Evolutionary conservation across 37 sponge, comb jelly and placozoan species (phyloP).

Genomic region (Sycon ciliatum): DNA sequence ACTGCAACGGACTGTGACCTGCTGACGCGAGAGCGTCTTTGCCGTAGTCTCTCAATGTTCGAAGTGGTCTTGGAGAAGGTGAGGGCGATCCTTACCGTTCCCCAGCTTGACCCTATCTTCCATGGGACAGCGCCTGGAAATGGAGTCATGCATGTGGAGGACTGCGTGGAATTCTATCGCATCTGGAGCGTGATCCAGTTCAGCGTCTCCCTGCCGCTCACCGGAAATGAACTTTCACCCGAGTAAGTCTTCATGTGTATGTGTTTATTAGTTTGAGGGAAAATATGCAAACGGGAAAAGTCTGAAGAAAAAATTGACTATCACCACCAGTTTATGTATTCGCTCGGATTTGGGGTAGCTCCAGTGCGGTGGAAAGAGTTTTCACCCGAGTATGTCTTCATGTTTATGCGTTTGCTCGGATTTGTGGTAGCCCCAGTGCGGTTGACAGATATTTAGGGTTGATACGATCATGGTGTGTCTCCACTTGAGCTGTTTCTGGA

Average conservation of each 20-base stretch:
- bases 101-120: slow-evolving; percentile 46
- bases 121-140: slow-evolving; percentile 65
- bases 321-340: too few relatives aligned
- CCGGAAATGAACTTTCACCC: slow-evolving; percentile 50
- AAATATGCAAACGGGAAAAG: too few relatives aligned
- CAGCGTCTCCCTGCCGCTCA: slow-evolving; percentile 67
- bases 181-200: slow-evolving; percentile 99
- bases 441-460: too few relatives aligned
- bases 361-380: too few relatives aligned
- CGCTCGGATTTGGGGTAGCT: too few relatives aligned
- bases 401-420: too few relatives aligned
- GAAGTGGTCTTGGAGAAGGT: slow-evolving; percentile 77
- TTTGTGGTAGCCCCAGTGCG: too few relatives aligned
- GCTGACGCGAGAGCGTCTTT: slow-evolving; percentile 88
- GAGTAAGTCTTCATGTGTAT: slow-evolving; percentile 62
- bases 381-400: too few relatives aligned
- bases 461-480: too few relatives aligned
- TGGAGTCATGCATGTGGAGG: slow-evolving; percentile 93
- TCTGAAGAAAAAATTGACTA: too few relatives aligned
- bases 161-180: slow-evolving; percentile 94
- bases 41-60: slow-evolving; percentile 85
- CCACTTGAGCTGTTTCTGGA: too few relatives aligned
- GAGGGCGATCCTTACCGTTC: slow-evolving; percentile 12
- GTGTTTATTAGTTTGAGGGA: too few relatives aligned
- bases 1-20: slow-evolving; percentile 84